These are phyloP conservation scores for Proteles cristata DNA, from an alignment of 2,113 vertebrate species.

Conservation along the genomic window DNA sequence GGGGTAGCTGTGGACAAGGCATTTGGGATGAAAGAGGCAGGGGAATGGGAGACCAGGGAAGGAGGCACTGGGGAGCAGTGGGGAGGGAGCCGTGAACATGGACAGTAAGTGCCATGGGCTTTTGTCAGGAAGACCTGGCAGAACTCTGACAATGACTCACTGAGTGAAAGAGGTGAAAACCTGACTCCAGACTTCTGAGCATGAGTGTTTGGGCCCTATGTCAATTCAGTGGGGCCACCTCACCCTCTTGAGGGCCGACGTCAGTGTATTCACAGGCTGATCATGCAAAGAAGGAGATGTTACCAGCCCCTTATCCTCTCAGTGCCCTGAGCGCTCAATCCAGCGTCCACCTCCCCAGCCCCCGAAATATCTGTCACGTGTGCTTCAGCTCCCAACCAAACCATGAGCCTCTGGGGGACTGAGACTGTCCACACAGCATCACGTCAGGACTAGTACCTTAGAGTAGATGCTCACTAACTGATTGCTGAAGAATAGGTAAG, in stretches of 20 bases:
- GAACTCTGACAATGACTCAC: not conserved
- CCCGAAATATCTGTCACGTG: rapidly evolving
- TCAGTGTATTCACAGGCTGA: not conserved
- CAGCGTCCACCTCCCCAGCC: not conserved
- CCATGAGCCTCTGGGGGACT: not conserved
- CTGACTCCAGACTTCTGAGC: not conserved
- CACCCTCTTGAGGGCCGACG: not conserved
- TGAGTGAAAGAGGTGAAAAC: not conserved
- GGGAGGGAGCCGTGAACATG: not conserved
- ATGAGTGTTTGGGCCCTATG: not conserved
- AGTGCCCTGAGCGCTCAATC: rapidly evolving
- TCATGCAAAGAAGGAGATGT: not conserved
- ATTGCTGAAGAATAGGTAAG: not conserved
- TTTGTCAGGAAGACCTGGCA: not conserved
- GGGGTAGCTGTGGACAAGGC: not conserved
- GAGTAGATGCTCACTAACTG: not conserved
- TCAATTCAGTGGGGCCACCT: not conserved
- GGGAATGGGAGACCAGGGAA: not conserved
- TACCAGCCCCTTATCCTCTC: not conserved
- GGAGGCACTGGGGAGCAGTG: not conserved
- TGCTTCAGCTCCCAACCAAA: not conserved
- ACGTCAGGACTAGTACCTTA: not conserved
- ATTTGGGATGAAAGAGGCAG: not conserved
- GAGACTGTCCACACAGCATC: not conserved
- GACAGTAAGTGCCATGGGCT: not conserved